These are phyloP conservation scores for Cephus sareptanus DNA, from an alignment of 2,888 invertebrate genomes.

Conservation along the genomic window DNA sequence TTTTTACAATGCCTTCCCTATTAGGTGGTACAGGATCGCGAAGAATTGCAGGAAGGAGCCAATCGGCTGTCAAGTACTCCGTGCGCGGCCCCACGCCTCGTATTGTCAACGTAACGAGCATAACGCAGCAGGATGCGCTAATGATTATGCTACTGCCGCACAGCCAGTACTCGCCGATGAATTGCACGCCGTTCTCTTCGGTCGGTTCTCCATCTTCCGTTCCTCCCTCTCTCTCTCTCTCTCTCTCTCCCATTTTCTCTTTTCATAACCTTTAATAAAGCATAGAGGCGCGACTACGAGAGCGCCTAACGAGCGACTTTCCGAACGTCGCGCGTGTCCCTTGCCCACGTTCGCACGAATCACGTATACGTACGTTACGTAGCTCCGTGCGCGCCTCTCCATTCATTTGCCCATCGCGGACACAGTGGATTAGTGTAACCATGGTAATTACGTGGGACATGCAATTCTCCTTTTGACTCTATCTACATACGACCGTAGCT, in stretches of 20 bases:
- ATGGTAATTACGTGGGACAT: too few relatives aligned
- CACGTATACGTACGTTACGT: constrained; percentile 1
- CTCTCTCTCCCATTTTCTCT: neutral
- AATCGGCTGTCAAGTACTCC: constrained; percentile 32
- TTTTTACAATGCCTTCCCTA: too few relatives aligned
- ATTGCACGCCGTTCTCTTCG: constrained; percentile 3
- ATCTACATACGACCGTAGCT: too few relatives aligned
- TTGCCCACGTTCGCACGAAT: too few relatives aligned
- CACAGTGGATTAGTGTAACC: too few relatives aligned
- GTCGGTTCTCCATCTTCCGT: neutral
- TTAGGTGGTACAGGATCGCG: too few relatives aligned
- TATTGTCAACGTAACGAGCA: constrained; percentile 44
- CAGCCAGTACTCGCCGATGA: neutral
- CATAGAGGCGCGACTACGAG: too few relatives aligned
- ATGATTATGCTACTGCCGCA: constrained; percentile 37
- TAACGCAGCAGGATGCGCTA: constrained; percentile 46
- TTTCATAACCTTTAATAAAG: too few relatives aligned
- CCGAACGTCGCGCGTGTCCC: too few relatives aligned
- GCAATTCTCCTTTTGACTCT: too few relatives aligned
- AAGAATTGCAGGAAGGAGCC: constrained; percentile 38
- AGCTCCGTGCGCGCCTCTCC: constrained; percentile 6
- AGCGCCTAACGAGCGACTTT: too few relatives aligned
- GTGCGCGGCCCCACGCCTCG: constrained; percentile 35
- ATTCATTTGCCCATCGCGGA: too few relatives aligned
- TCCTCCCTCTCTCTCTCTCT: neutral